Evolutionary conservation across 37 sponge, comb jelly and placozoan species (phyloP), one percentile per base, ranked within the genome.

Genomic region (Spongilla lacustris): DNA sequence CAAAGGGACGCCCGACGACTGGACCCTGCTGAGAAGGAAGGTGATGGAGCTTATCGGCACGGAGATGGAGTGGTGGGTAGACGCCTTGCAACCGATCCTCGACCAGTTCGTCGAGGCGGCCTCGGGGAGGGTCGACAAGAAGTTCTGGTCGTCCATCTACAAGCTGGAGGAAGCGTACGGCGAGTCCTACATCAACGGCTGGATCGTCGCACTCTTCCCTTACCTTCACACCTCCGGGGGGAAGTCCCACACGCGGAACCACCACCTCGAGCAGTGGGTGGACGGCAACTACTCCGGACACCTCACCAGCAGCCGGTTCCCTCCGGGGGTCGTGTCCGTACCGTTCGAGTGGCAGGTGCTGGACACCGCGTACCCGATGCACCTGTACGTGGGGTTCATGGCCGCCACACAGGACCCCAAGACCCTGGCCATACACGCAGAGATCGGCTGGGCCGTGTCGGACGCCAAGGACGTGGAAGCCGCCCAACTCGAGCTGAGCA

Each of bases 91-190:
- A 21, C 84, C 81, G 13, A 67, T 92, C 5, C 84, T 92, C 22
- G 88, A 92, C 32, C 84, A 92, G 75, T 87, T 92, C 69, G 81
- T 92, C 17, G 84, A 73, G 29, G 84, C 92, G 25, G 80, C 79
- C 13, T 80, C 70, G 41, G 92, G 92, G 21, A 72, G 74, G 10
- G 68, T 83, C 13, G 79, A 92, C 76, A 36, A 34, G 35, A 29
- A 67, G 35, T 92, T 92, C 84, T 92, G 92, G 92, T 48, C 71
- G 0, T 12, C 25, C 13, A 79, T 92, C 3, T 92, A 90, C 77
- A 79, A 90, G 26, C 66, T 66, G 23, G 33, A 73, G 31, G 32
- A 73, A 73, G 74, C 74, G 30, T 73, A 73, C 32, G 74, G 32
- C 17, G 74, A 34, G 30, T 31, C 30, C 10, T 34, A 34, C 32